These are phyloP conservation scores for Callopanchax toddi DNA, from an alignment of 2,113 vertebrate species.

Conservation along the genomic window DNA sequence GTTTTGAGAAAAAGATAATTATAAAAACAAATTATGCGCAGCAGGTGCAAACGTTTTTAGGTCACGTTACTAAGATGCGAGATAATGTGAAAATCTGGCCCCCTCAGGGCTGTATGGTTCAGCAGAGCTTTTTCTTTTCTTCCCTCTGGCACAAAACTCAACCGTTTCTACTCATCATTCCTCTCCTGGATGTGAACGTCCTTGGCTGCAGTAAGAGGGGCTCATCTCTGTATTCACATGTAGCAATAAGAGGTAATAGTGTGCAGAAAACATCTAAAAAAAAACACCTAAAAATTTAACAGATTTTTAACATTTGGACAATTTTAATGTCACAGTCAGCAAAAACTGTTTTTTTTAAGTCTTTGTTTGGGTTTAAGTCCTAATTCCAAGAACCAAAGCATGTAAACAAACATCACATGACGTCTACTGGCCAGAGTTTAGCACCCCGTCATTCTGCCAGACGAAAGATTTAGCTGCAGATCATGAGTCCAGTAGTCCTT, in stretches of 20 bases:
- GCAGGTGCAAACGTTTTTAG: constrained; percentile 25
- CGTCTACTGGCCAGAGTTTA: constrained; percentile 13
- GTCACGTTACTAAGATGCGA: constrained; percentile 17
- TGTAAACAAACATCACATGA: constrained; percentile 27
- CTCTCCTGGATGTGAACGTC: constrained; percentile 19
- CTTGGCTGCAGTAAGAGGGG: constrained; percentile 14
- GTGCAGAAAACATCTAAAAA: not conserved
- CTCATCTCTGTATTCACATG: not conserved
- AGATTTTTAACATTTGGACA: no score
- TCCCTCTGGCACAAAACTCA: constrained; percentile 10
- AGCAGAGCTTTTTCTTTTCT: not conserved
- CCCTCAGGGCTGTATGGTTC: constrained; percentile 1
- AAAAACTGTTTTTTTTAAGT: no score
- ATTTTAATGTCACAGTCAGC: no score
- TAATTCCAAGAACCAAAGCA: not conserved
- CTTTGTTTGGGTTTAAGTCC: no score
- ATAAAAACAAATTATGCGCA: constrained; percentile 2
- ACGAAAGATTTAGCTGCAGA: constrained; percentile 45
- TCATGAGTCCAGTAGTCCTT: constrained; percentile 11
- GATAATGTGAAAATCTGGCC: constrained; percentile 31
- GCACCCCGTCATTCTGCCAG: constrained; percentile 44
- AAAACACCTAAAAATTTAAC: no score
- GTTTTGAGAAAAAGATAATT: constrained; percentile 2
- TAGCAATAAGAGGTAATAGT: not conserved
- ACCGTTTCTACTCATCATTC: constrained; percentile 21